Base-by-base conservation (phyloP, 2,797 vertebrate genomes). In the Neoniphon sammara region DNA sequence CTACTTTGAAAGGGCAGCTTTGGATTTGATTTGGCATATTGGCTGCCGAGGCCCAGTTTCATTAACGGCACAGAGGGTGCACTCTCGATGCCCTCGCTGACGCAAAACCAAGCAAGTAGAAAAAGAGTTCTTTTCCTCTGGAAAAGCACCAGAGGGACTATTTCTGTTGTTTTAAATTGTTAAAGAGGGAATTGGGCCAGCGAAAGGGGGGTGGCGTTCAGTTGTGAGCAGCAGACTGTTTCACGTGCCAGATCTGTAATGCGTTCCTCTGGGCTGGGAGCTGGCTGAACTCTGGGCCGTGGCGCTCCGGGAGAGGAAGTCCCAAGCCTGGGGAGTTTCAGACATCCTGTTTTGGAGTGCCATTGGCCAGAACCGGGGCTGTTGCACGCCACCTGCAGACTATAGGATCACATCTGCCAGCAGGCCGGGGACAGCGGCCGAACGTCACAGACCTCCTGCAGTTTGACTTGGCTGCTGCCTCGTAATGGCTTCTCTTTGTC, bases 291-390 rank as follows among this genome's bases (percentile, higher is more conserved):
- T 91, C 82, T 87, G 79, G 78, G 76, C 88, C 53, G 67, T 60
- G 70, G 82, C 61, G 85, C 85, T 90, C 82, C 73, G 86, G 91
- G 88, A 91, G 87, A 93, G 91, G 91, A 93, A 93, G 92, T 93
- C 91, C 90, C 90, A 85, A 81, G 87, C 83, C 91, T 88, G 80
- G 86, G 91, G 91, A 92, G 91, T 88, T 90, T 86, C 88, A 92
- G 83, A 93, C 91, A 89, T 93, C 92, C 92, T 94, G 93, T 93
- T 93, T 90, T 92, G 91, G 84, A 91, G 81, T 81, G 86, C 80
- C 86, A 84, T 79, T 72, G 89, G 91, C 89, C 80, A 62, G 72
- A 77, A 81, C 76, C 34, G 14, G 54, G 66, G 67, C 87, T 66
- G 82, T 77, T 83, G 86, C 81, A 88, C 86, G 73, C 85, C 91